Evolutionary conservation across 2,888 invertebrate species (phyloP), one percentile per base, ranked within the genome.

Genomic region (Caenorhabditis sulstoni): DNA sequence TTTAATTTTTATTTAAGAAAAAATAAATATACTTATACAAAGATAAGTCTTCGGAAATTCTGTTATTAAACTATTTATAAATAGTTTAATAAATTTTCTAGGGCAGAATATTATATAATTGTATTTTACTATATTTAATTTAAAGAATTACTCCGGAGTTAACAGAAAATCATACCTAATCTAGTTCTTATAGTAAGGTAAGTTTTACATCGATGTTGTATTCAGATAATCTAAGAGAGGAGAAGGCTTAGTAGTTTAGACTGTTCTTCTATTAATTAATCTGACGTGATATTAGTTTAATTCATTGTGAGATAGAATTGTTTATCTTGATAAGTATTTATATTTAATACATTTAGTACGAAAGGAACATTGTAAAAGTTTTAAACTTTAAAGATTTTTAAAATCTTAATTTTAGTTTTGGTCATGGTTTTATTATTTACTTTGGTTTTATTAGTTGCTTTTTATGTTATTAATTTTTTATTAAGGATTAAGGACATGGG

Each of bases 131-230:
- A 85, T 64, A 77, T 53, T 65, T 86, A 85, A 80, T 81, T 71
- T 79, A 80, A 85, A 76, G 82, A 86, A 85, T 85, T 86, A 86
- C 86, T 86, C 85, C 86, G 80, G 86, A 86, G 86, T 85, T 86
- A 86, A 86, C 86, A 86, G 86, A 85, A 86, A 85, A 83, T 82
- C 85, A 86, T 84, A 81, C 78, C 77, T 82, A 80, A 80, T 85
- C 79, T 77, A 85, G 85, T 81, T 81, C 82, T 85, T 84, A 85
- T 86, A 77, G 80, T 81, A 78, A 79, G 77, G 79, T 83, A 83
- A 85, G 82, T 85, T 85, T 85, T 85, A 85, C 84, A 84, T 85
- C 84, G 85, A 84, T 84, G 84, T 85, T 85, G 85, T 85, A 82
- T 85, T 83, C 68, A 80, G 81, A 58, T 84, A 79, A 66, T 58